Percentiles rank a stretch among this genome's conserved stretches.
phyloP scores from a whole-genome alignment of 2,113 vertebrate species.

The Marmota flaviventris region DNA sequence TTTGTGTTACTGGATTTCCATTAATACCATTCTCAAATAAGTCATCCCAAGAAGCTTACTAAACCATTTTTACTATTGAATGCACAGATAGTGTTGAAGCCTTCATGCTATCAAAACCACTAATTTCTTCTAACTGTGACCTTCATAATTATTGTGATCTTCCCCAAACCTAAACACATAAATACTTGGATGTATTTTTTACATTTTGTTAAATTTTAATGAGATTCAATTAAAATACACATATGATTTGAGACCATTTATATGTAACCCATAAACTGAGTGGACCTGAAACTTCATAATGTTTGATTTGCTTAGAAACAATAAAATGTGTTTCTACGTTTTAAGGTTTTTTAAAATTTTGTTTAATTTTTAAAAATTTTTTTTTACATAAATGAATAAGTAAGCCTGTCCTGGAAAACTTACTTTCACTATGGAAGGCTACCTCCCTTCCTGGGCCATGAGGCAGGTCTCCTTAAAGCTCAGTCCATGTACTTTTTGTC shows the following conservation, averaged over 20 bases:
- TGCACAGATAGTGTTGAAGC: background rate
- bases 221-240: background rate
- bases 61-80: conserved; percentile 37
- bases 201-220: background rate
- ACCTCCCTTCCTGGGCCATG: background rate
- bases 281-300: background rate
- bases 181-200: background rate
- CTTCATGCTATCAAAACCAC: background rate
- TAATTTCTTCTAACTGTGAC: background rate
- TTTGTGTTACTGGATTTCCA: conserved; percentile 53
- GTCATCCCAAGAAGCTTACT: background rate
- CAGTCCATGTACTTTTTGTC: background rate
- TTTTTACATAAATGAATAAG: background rate
- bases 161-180: background rate
- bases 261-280: background rate
- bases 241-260: background rate
- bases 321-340: background rate
- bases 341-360: background rate
- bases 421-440: background rate
- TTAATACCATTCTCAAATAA: conserved; percentile 25
- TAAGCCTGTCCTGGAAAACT: background rate
- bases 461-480: background rate
- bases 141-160: background rate
- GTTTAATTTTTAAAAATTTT: too few species aligned
- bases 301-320: background rate